Conservation (phyloP, 2,113 vertebrate species). For the Istiophorus platypterus region DNA sequence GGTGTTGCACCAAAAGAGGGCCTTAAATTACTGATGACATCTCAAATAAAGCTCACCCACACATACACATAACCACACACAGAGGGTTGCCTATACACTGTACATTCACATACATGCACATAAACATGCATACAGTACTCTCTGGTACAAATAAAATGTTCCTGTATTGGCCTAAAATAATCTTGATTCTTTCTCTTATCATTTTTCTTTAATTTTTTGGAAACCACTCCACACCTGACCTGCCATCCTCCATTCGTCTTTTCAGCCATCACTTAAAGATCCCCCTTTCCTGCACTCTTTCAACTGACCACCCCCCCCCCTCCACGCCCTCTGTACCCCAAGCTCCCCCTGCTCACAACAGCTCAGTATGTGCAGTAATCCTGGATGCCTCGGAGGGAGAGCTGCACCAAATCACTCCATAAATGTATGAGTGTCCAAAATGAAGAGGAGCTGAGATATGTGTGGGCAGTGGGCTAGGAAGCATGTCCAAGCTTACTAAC, state of each 20-base stretch:
- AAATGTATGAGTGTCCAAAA: constrained; percentile 81
- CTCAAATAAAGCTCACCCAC: constrained; percentile 60
- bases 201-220: constrained; percentile 46
- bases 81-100: constrained; percentile 17
- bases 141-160: constrained; percentile 34
- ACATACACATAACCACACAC: constrained; percentile 30
- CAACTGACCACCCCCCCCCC: background rate
- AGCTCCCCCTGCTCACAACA: constrained; percentile 21
- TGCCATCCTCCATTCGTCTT: constrained; percentile 55
- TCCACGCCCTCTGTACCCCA: background rate
- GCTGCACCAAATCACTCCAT: constrained; percentile 72
- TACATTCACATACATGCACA: background rate
- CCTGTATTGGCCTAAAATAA: constrained; percentile 19
- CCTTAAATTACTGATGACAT: constrained; percentile 70
- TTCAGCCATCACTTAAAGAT: constrained; percentile 48
- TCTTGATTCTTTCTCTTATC: constrained; percentile 28
- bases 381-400: constrained; percentile 68
- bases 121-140: constrained; percentile 3
- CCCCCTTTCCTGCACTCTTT: constrained; percentile 24
- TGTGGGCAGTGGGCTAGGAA: constrained; percentile 75
- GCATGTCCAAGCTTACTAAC: constrained; percentile 76
- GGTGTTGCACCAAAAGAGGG: constrained; percentile 66
- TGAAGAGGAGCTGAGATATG: constrained; percentile 78
- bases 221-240: background rate
- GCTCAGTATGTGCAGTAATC: constrained; percentile 64